Conservation (phyloP, 2,113 vertebrate species). For the Hylia prasina region DNA sequence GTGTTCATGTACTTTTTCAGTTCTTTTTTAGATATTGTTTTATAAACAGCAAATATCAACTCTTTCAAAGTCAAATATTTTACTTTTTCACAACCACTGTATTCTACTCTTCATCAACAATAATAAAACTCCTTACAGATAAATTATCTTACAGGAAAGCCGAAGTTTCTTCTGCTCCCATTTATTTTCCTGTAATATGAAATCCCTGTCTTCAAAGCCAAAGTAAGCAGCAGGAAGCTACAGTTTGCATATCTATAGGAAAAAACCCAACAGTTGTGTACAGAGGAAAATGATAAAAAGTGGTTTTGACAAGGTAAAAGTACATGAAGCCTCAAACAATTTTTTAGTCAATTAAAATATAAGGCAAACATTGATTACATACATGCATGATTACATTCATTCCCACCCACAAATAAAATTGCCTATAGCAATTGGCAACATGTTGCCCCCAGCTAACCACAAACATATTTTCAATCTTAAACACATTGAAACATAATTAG, state of each 20-base stretch:
- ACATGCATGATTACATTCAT: neutral
- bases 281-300: neutral
- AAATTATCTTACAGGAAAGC: neutral
- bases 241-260: neutral
- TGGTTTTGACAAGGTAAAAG: neutral
- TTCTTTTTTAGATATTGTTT: neutral
- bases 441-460: neutral
- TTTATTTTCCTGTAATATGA: neutral
- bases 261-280: neutral
- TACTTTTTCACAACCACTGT: neutral
- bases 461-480: neutral
- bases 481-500: slow-evolving; percentile 6
- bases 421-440: neutral
- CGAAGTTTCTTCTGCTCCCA: neutral
- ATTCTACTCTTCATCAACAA: neutral
- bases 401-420: neutral
- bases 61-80: neutral
- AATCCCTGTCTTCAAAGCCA: neutral
- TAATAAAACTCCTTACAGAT: neutral
- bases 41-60: neutral
- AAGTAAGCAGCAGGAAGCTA: neutral
- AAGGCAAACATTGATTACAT: neutral
- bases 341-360: neutral
- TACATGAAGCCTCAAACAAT: neutral
- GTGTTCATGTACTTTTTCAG: neutral